Base-by-base conservation (phyloP, 2,113 vertebrate genomes). In the Ardeotis arabs region DNA sequence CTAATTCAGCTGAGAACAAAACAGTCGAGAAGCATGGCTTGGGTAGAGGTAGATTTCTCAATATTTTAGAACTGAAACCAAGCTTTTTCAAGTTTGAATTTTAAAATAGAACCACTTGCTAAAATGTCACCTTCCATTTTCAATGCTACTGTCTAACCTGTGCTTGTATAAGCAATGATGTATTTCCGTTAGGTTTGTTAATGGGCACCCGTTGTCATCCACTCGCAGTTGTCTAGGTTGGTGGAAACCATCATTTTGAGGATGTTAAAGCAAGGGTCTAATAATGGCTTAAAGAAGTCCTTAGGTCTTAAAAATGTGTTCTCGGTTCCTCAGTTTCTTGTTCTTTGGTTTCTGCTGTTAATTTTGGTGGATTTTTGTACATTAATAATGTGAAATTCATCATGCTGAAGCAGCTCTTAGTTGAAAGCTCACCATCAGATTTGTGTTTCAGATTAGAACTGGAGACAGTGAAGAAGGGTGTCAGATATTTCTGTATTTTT, bases 151-250 rank as follows among this genome's bases (percentile, higher is more conserved):
- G 3, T 72, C 13, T 60, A 37, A 75, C 21, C 55, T 50, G 1
- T 53, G 41, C 18, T 63, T 50, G 11, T 33, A 2, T 23, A 58
- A 58, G 59, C 35, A 80, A 18, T 44, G 4, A 2, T 2, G 0
- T 49, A 7, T 39, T 88, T 60, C 3, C 12, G 20, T 67, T 22
- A 41, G 35, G 27, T 55, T 20, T 1, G 0, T 64, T 50, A 52
- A 10, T 2, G 1, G 29, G 35, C 10, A 9, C 35, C 29, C 24
- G 2, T 24, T 72, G 33, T 12, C 37, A 28, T 50, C 74, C 59
- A 12, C 60, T 82, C 69, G 33, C 10, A 37, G 31, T 20, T 64
- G 15, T 56, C 44, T 17, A 24, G 33, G 44, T 58, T 58, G 50
- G 33, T 69, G 45, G n/a, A 90, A 94, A 47, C 14, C 8, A 35